A percentile compares a stretch with the other conserved stretches of the same genome.
Evolutionary conservation across 2,888 invertebrate genomes (phyloP).

Genomic region (Cremastinae sp.): DNA sequence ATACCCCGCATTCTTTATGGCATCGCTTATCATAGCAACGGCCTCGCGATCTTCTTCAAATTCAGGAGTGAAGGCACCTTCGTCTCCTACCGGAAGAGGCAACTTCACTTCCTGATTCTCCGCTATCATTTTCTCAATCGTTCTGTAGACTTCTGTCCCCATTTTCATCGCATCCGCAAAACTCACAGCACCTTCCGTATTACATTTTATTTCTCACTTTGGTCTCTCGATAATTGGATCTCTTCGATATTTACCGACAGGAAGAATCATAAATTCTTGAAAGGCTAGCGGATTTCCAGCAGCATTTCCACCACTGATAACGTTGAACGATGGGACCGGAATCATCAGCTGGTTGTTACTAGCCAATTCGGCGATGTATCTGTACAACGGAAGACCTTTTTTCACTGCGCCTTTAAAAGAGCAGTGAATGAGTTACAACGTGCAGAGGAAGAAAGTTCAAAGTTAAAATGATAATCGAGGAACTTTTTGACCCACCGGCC

Average conservation of each 20-base stretch:
- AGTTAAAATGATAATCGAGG: no score
- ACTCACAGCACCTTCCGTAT: constrained; percentile 71
- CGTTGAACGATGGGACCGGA: constrained; percentile 75
- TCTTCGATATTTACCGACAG: constrained; percentile 65
- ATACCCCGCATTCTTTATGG: constrained; percentile 72
- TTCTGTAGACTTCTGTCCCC: constrained; percentile 72
- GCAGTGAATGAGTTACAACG: no score
- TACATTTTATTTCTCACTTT: constrained; percentile 4
- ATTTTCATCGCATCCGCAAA: constrained; percentile 76
- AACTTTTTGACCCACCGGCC: constrained; percentile 66
- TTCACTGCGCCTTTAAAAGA: constrained; percentile 68
- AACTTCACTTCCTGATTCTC: constrained; percentile 67
- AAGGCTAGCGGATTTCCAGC: constrained; percentile 71
- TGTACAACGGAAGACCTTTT: constrained; percentile 74
- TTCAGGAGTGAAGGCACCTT: constrained; percentile 73
- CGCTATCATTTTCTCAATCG: constrained; percentile 70
- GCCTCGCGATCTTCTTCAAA: constrained; percentile 72
- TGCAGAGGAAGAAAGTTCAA: no score
- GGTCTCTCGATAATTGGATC: background rate
- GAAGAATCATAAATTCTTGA: constrained; percentile 74
- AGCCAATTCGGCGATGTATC: constrained; percentile 72
- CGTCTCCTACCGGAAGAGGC: constrained; percentile 69
- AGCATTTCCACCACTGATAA: constrained; percentile 73
- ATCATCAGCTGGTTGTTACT: constrained; percentile 69
- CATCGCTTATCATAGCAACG: constrained; percentile 68